Base-by-base conservation (phyloP, 2,888 invertebrate species). In the Phengaris arion region DNA sequence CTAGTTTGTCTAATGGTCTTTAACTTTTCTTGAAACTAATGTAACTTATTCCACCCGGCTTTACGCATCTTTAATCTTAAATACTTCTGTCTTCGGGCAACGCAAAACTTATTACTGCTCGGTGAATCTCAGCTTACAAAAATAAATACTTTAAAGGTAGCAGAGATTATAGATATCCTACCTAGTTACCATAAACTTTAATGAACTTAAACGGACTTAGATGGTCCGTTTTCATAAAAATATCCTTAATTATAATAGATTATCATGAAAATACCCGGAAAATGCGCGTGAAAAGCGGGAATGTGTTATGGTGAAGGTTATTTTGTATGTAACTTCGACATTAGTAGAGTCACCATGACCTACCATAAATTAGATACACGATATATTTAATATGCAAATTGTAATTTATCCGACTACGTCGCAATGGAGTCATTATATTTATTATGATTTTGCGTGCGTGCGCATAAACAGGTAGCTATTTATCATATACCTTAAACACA, bases 371-470 rank as follows among this genome's bases (percentile, higher is more conserved):
- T 52, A 72, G 35, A 70, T 35, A 52, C 69, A 64, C 35, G 35
- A 9, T 35, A 64, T 64, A 35, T 2, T 64, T 22, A 12, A 12
- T 12, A 64, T 64, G 64, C 12, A 64, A 64, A 64, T 64, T 52
- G 4, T 52, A 2, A 52, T 52, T 45, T 45, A 64, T 13, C 35
- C 45, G 64, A 35, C 45, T 35, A 35, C 64, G 35, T 45, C 64
- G 64, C 64, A 35, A 64, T 64, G 64, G 35, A 64, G 64, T 72
- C 22, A 54, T 35, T 52, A 35, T 54, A 35, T 52, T 54, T 72
- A 72, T 52, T 72, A 13, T 45, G 10, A 35, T 54, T 54, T 72
- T 72, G 72, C 72, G 72, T 70, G 70, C 70, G 70, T 72, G 54
- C 12, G 12, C 12, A 52, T n/a, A 59, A 59, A 64, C 64, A 64